A percentile compares a stretch with the other conserved stretches of the same genome.
Evolutionary conservation across 2,888 invertebrate species (phyloP).

Genomic region (Pecten maximus): DNA sequence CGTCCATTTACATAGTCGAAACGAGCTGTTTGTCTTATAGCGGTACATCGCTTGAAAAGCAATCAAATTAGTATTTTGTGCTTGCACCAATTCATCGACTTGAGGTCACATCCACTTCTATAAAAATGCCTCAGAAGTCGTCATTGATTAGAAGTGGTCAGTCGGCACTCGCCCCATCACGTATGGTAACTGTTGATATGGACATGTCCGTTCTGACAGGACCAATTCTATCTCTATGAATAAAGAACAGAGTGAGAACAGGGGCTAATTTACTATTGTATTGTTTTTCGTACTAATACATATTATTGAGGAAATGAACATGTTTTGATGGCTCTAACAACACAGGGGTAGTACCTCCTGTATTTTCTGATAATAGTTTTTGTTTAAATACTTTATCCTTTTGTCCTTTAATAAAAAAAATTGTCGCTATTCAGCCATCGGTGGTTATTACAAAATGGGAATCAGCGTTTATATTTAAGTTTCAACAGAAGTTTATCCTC

Average conservation of each 20-base stretch:
- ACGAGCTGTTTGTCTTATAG: too few relatives aligned
- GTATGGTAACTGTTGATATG: not conserved
- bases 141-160: not conserved
- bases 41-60: not conserved
- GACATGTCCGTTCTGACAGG: not conserved
- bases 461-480: too few relatives aligned
- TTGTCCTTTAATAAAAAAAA: too few relatives aligned
- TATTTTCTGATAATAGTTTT: too few relatives aligned
- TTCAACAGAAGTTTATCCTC: too few relatives aligned
- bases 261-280: not conserved
- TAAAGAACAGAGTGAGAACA: not conserved
- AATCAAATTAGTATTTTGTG: not conserved
- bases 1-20: too few relatives aligned
- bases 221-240: slow-evolving; percentile 12
- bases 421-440: too few relatives aligned
- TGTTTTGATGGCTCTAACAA: not conserved
- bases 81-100: not conserved
- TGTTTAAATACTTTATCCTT: too few relatives aligned
- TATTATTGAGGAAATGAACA: not conserved
- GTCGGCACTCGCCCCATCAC: not conserved
- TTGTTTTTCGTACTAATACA: not conserved
- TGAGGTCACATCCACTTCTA: not conserved
- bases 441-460: too few relatives aligned
- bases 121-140: not conserved
- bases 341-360: too few relatives aligned